Base-by-base conservation (phyloP, 2,113 vertebrate species). In the Trachemys scripta region DNA sequence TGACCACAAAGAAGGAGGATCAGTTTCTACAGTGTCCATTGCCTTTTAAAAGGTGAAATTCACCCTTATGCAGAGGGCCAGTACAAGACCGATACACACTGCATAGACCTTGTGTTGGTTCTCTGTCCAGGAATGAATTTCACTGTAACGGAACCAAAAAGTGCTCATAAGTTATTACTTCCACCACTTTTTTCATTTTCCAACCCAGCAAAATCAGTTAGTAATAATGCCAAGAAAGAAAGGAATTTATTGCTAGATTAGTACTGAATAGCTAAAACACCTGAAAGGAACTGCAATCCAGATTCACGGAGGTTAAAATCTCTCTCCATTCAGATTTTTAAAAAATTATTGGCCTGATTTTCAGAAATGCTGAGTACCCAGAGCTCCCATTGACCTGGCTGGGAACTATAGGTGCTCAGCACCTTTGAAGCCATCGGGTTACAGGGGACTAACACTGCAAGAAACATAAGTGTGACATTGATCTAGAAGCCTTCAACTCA, bases 11-110 rank as follows among this genome's bases (percentile, higher is more conserved):
- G 80, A 85, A 86, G 9, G 7, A 12, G 35, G 10, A 8, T 88
- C 53, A 13, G 81, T 82, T 86, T 84, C 29, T 85, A 90, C 0
- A 0, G 79, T 72, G 83, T 78, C 20, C 94, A 92, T 85, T 88
- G 56, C 78, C 65, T 95, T 69, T 80, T 80, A 62, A 90, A 92
- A 80, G 20, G n/a, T 49, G 53, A 4, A 16, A 89, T 91, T 89
- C 69, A 76, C 42, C 69, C 92, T 29, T 42, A 80, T 76, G 88
- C 42, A 90, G 35, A 84, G 82, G 4, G 17, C 35, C 16, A n/a
- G 65, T 69, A 20, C 35, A 69, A 69, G 17, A 69, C 65, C 17
- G 38, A n/a, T 69, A 17, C 65, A 69, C 35, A 38, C 35, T 10
- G 29, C 75, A 84, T 42, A 69, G 24, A 80, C 24, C 50, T 47